These are phyloP conservation scores for Mastomys coucha DNA, from an alignment of 2,113 vertebrate species.

Conservation along the genomic window DNA sequence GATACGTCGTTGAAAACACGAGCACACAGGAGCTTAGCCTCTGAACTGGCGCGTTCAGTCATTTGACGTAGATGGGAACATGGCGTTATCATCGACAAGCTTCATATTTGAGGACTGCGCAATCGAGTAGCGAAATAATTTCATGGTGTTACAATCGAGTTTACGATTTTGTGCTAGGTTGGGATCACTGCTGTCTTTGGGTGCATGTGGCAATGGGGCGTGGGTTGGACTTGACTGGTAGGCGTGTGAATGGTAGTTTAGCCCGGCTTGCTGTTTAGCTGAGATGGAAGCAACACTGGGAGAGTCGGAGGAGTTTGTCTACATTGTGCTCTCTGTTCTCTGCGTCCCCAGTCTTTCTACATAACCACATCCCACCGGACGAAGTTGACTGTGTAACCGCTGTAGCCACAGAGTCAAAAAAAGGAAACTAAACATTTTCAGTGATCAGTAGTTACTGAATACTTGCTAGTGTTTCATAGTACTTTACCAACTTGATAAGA, in stretches of 20 bases:
- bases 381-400: accelerated
- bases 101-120: not conserved
- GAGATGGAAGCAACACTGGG: not conserved
- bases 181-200: not conserved
- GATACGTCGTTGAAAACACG: not conserved
- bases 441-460: not conserved
- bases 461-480: not conserved
- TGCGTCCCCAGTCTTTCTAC: not conserved
- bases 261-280: not conserved
- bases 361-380: not conserved
- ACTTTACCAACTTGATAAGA: not conserved
- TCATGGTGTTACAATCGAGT: not conserved
- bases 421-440: not conserved
- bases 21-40: not conserved
- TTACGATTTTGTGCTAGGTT: not conserved
- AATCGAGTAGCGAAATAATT: not conserved
- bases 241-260: not conserved
- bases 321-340: accelerated
- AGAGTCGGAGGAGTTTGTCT: not conserved
- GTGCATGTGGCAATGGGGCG: not conserved
- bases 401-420: no score
- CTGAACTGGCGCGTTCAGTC: not conserved
- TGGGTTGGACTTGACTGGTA: no score
- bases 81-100: not conserved
- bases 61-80: not conserved